Conservation (phyloP, 92 coral and sea anemone genomes). For the Palythoa caribaeorum region DNA sequence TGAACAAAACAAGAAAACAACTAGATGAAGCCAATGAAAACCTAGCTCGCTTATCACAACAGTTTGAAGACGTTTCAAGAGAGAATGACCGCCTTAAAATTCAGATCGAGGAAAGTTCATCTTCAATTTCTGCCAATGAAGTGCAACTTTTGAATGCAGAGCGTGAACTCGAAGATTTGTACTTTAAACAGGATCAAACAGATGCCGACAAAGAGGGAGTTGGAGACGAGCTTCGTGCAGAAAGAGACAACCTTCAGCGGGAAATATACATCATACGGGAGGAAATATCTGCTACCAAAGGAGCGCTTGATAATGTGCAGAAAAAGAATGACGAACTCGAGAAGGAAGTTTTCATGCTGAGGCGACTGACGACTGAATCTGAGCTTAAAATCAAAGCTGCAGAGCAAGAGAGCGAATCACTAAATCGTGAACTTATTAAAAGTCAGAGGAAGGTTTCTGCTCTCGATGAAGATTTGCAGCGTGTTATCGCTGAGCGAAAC, state of each 20-base stretch:
- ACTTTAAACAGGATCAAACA: slow-evolving; percentile 75
- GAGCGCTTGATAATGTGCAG: slow-evolving; percentile 76
- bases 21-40: slow-evolving; percentile 65
- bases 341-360: slow-evolving; percentile 76
- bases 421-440: slow-evolving; percentile 93
- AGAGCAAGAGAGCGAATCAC: slow-evolving; percentile 90
- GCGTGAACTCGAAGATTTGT: slow-evolving; percentile 83
- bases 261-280: slow-evolving; percentile 86
- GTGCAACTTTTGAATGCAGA: slow-evolving; percentile 82
- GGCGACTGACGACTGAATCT: slow-evolving; percentile 81
- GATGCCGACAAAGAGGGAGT: slow-evolving; percentile 80
- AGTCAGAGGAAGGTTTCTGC: slow-evolving; percentile 88
- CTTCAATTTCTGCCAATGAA: slow-evolving; percentile 70
- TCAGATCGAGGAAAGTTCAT: slow-evolving; percentile 78
- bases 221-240: slow-evolving; percentile 70
- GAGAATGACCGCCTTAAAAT: slow-evolving; percentile 83
- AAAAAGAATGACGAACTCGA: slow-evolving; percentile 86
- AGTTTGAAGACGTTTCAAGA: slow-evolving; percentile 69
- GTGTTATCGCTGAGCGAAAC: slow-evolving; percentile 81
- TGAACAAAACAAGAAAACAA: slow-evolving; percentile 56
- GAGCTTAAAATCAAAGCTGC: slow-evolving; percentile 80
- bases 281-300: slow-evolving; percentile 75
- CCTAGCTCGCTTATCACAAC: slow-evolving; percentile 66
- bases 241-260: slow-evolving; percentile 82
- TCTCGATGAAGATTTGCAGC: slow-evolving; percentile 85